These are phyloP conservation scores for Sweltsa coloradensis DNA, from an alignment of 1,140 invertebrate genomes.

Conservation along the genomic window DNA sequence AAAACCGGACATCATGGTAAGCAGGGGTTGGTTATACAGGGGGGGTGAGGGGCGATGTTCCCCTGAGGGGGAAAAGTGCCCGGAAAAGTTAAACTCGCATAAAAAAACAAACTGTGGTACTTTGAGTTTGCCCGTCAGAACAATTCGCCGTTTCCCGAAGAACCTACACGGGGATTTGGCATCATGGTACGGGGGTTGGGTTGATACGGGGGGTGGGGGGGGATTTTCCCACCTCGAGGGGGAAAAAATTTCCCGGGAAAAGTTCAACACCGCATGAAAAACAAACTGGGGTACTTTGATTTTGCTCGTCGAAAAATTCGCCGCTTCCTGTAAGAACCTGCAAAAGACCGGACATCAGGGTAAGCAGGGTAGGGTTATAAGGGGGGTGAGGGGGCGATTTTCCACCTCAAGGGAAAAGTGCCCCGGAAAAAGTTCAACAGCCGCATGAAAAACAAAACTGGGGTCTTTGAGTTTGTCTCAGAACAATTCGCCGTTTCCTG, in stretches of 20 bases:
- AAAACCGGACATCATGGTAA: too few species aligned
- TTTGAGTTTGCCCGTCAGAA: slow-evolving; percentile 96
- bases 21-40: too few species aligned
- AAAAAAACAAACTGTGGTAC: slow-evolving; percentile 99
- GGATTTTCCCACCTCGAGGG: slow-evolving; percentile 92
- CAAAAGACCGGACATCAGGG: slow-evolving; percentile 89
- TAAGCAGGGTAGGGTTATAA: too few species aligned
- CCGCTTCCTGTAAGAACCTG: slow-evolving; percentile 91
- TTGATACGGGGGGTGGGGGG: too few species aligned
- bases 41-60: too few species aligned
- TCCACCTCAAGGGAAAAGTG: slow-evolving; percentile 93
- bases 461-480: slow-evolving; percentile 96
- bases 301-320: slow-evolving; percentile 94
- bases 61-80: slow-evolving; percentile 92
- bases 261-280: slow-evolving; percentile 97
- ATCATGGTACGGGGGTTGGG: too few species aligned
- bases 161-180: slow-evolving; percentile 92
- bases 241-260: slow-evolving; percentile 93
- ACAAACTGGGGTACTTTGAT: slow-evolving; percentile 97
- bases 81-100: slow-evolving; percentile 92
- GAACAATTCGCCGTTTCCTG: slow-evolving; percentile 93
- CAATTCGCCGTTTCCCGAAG: too few species aligned
- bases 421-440: slow-evolving; percentile 96
- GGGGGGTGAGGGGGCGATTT: too few species aligned
- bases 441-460: slow-evolving; percentile 95